phyloP scores from a whole-genome alignment of 1,140 invertebrate species.

The Diorhabda carinulata region DNA sequence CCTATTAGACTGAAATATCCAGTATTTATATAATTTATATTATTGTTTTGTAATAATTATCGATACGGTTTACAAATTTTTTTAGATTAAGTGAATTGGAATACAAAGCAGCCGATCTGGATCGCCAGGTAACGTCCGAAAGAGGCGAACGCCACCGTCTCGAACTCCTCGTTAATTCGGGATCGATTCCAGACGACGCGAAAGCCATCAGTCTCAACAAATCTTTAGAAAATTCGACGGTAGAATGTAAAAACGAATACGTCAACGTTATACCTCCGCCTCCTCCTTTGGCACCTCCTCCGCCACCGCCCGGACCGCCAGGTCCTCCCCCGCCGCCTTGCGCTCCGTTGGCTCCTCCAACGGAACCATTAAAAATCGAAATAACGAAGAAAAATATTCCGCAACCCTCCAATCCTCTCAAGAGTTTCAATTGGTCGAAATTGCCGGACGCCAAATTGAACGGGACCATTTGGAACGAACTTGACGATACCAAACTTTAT shows the following conservation, averaged over 20 bases:
- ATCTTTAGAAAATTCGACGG: constrained; percentile 25
- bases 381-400: constrained; percentile 70
- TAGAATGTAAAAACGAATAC: constrained; percentile 49
- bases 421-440: constrained; percentile 97
- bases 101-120: constrained; percentile 67
- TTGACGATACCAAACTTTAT: constrained; percentile 91
- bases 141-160: constrained; percentile 75
- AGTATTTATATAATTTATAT: no score
- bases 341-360: constrained; percentile 55
- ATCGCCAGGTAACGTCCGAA: constrained; percentile 74
- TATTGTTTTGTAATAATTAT: not conserved
- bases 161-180: constrained; percentile 80
- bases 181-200: constrained; percentile 87
- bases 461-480: constrained; percentile 90
- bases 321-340: constrained; percentile 52
- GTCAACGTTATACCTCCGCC: constrained; percentile 56
- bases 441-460: constrained; percentile 81
- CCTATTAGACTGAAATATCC: no score
- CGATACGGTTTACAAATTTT: no score
- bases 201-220: constrained; percentile 60
- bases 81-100: constrained; percentile 65
- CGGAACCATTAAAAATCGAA: constrained; percentile 53
- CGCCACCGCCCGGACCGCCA: constrained; percentile 51
- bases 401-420: constrained; percentile 85
- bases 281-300: constrained; percentile 55